These are phyloP conservation scores for Schizaphis graminum DNA, from an alignment of 2,888 invertebrate genomes.

Conservation along the genomic window DNA sequence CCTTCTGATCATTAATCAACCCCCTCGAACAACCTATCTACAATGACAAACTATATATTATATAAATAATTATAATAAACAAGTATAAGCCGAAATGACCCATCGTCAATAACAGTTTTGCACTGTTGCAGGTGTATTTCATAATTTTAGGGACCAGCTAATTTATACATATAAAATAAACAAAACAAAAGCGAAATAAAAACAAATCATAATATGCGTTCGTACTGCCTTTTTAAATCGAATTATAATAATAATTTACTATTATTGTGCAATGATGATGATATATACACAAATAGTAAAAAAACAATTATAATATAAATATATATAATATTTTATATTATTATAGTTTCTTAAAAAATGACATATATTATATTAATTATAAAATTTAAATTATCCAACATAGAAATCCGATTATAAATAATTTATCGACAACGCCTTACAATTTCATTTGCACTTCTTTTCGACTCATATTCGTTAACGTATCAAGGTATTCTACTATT, in stretches of 20 bases:
- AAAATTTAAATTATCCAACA: neutral
- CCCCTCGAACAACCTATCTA: conserved; percentile 50
- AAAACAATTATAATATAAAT: conserved; percentile 14
- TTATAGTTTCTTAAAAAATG: neutral
- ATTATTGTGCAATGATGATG: neutral
- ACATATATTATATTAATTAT: neutral
- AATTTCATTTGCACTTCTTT: too few species aligned
- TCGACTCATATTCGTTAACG: too few species aligned
- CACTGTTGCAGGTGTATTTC: conserved; percentile 48
- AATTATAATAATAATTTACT: neutral
- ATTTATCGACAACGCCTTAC: too few species aligned
- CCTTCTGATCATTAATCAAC: conserved; percentile 62
- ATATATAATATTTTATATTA: neutral
- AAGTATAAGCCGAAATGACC: conserved; percentile 62
- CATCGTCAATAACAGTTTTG: conserved; percentile 10
- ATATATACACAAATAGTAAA: neutral
- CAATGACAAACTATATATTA: conserved; percentile 50
- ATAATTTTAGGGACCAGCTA: conserved; percentile 37
- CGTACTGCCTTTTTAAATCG: neutral
- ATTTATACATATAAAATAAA: conserved; percentile 11
- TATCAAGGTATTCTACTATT: too few species aligned
- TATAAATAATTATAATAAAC: conserved; percentile 49
- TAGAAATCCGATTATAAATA: too few species aligned
- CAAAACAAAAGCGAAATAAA: neutral
- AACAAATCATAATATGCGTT: neutral